Base-by-base conservation (phyloP, 2,113 vertebrate species). In the Jaculus jaculus region DNA sequence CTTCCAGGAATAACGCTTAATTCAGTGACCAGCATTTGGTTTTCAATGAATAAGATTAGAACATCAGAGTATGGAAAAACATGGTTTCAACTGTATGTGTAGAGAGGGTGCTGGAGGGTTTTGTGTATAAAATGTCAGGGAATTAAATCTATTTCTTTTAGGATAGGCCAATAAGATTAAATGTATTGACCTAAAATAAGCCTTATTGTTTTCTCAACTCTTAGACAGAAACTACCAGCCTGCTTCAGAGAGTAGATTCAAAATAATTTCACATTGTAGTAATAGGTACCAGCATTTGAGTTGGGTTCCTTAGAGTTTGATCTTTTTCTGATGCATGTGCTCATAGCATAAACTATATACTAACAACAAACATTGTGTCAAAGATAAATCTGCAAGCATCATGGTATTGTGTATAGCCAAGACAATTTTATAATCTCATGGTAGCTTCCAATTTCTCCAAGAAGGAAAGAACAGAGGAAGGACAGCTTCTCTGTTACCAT, bases 131-230 rank as follows among this genome's bases (percentile, higher is more conserved):
- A 72, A 13, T n/a, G 58, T 66, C 58, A 89, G 13, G 21, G 90
- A 90, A 92, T 85, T 63, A 83, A 86, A 83, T 61, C 11, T 68
- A 77, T 88, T 95, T 93, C 74, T 91, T 60, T 47, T 77, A 92
- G 61, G 18, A 90, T 18, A 63, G 15, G 37, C 23, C 71, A n/a
- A 23, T 9, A 63, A 71, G 7, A 86, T 75, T 61, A 74, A 90
- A 93, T 21, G n/a, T 88, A 47, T 28, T 80, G 6, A 80, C 24
- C 7, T 2, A 86, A 13, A 79, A 12, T n/a, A 69, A 73, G 34
- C 68, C 39, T 72, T 66, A 16, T 88, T 54, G n/a, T 60, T 84
- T 90, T 20, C 24, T 90, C 39, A 54, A 74, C 75, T 79, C 80
- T 75, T 86, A 85, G 32, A 24, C 39, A 16, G 61, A 94, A 94